A percentile compares a stretch with the other conserved stretches of the same genome.
Evolutionary conservation across 2,888 invertebrate species (phyloP).

Genomic region (Drosophila paucipuncta): DNA sequence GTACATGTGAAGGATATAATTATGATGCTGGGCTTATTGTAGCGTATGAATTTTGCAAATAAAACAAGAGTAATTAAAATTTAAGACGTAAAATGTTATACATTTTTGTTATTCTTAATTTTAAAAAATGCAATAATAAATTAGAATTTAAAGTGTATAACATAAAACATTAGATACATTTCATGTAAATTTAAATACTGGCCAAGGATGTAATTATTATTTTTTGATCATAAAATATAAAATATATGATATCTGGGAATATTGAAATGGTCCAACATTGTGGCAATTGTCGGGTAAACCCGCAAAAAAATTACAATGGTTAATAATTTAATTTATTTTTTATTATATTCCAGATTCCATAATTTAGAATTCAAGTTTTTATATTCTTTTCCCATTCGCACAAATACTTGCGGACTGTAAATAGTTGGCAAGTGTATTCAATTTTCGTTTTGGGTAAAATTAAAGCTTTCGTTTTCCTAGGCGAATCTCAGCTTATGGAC

Average conservation of each 20-base stretch:
- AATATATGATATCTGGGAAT: not conserved
- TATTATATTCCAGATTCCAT: not conserved
- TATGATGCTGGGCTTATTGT: not conserved
- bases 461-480: not conserved
- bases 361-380: not conserved
- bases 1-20: conserved; percentile 14
- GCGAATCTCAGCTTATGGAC: conserved; percentile 11
- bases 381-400: not conserved
- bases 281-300: not conserved
- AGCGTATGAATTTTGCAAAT: not conserved
- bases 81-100: not conserved
- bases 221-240: not conserved
- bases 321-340: not conserved
- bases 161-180: not conserved
- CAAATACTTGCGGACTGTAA: not conserved
- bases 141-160: not conserved
- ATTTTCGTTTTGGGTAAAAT: conserved; percentile 3
- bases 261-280: not conserved
- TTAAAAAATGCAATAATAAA: no score
- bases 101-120: not conserved
- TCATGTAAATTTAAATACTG: not conserved
- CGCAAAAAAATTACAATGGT: not conserved
- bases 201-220: not conserved
- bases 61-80: not conserved
- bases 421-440: conserved; percentile 29